Conservation (phyloP, 2,797 vertebrate species). For the Manis javanica region DNA sequence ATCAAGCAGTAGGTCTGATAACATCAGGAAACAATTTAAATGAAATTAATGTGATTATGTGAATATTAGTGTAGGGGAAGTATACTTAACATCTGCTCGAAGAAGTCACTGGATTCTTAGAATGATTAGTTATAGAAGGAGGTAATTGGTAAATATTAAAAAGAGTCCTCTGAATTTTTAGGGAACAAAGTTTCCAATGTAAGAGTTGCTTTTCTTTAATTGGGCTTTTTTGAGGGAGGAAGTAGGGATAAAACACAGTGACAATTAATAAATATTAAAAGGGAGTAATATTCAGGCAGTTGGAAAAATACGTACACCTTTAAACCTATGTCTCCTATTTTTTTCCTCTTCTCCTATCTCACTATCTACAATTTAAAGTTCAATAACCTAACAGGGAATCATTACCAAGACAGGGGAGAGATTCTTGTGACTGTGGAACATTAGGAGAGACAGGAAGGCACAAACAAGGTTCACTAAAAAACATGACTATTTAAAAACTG, state of each 20-base stretch:
- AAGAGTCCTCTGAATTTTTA: not conserved
- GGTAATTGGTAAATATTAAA: not conserved
- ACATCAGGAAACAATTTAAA: conserved; percentile 50
- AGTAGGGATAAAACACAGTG: not conserved
- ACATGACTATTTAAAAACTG: conserved; percentile 2
- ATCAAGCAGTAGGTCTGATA: conserved; percentile 28
- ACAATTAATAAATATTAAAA: conserved; percentile 24
- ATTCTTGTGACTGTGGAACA: not conserved
- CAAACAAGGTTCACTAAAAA: not conserved
- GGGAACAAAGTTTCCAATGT: not conserved
- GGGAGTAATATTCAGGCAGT: not conserved
- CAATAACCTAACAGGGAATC: not conserved
- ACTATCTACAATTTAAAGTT: not conserved
- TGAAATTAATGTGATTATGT: not conserved
- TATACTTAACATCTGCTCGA: not conserved
- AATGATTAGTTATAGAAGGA: not conserved
- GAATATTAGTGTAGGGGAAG: not conserved
- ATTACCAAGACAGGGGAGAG: not conserved
- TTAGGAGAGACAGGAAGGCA: not conserved
- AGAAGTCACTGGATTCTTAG: not conserved
- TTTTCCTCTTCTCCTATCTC: not conserved
- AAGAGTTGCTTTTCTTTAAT: not conserved
- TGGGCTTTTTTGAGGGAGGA: not conserved
- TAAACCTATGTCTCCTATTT: not conserved
- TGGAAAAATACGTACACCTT: conserved; percentile 10